These are phyloP conservation scores for Drosophila colorata DNA, from an alignment of 2,888 invertebrate species.

Conservation along the genomic window DNA sequence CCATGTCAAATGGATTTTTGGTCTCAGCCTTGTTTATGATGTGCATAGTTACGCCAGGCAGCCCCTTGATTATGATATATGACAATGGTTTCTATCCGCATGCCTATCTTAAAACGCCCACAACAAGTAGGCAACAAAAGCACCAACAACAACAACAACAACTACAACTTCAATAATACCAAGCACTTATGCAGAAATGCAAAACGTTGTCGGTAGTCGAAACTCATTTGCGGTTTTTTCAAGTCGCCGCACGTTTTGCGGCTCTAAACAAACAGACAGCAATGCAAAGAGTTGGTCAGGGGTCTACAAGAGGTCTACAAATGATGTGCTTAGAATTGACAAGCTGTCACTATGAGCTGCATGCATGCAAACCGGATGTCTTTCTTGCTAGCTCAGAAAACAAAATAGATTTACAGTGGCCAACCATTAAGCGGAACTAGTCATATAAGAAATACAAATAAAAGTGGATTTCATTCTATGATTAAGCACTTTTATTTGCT, in stretches of 20 bases:
- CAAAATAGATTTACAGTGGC: conserved; percentile 33
- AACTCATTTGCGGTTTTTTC: conserved; percentile 75
- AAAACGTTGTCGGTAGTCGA: conserved; percentile 60
- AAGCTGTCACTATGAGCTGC: conserved; percentile 62
- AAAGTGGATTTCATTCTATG: neutral
- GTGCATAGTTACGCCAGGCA: conserved; percentile 49
- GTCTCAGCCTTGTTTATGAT: conserved; percentile 57
- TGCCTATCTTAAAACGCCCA: conserved; percentile 46
- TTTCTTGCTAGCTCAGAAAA: conserved; percentile 37
- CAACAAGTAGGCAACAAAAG: conserved; percentile 23
- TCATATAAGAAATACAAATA: neutral
- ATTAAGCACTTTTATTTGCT: neutral
- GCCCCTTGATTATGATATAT: conserved; percentile 73
- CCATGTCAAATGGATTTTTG: conserved; percentile 47
- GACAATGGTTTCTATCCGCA: conserved; percentile 50
- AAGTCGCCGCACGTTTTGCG: conserved; percentile 76
- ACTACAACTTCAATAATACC: conserved; percentile 35
- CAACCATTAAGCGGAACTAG: conserved; percentile 38
- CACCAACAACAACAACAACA: conserved; percentile 11
- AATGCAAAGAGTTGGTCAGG: conserved; percentile 48
- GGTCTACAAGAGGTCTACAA: conserved; percentile 45
- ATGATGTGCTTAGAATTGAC: conserved; percentile 78
- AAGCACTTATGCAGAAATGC: conserved; percentile 68
- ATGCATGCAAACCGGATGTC: conserved; percentile 70
- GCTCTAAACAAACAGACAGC: conserved; percentile 62